phyloP scores from a whole-genome alignment of 2,797 vertebrate genomes.

The Melanogrammus aeglefinus region DNA sequence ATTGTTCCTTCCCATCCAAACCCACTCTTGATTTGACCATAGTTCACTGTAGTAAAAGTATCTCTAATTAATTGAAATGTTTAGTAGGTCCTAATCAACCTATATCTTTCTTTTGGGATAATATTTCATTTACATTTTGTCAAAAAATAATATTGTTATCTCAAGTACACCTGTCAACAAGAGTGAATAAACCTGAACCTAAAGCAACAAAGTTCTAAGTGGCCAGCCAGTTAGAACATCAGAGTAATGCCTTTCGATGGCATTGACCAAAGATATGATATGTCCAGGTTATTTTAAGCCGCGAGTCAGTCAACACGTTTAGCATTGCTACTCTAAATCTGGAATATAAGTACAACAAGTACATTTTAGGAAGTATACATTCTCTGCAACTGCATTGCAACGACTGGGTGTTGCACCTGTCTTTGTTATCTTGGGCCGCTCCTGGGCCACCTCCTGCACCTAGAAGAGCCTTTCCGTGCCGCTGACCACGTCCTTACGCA shows the following conservation, averaged over 20 bases:
- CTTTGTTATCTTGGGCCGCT: not conserved
- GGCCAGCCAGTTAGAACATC: too few species aligned
- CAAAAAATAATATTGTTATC: not conserved
- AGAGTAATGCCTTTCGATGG: too few species aligned
- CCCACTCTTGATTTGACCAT: too few species aligned
- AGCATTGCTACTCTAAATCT: not conserved
- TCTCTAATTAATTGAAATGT: not conserved
- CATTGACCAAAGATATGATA: too few species aligned
- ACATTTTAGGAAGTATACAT: not conserved
- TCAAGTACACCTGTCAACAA: not conserved
- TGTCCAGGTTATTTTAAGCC: too few species aligned
- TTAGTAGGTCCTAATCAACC: not conserved
- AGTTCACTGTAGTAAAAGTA: not conserved
- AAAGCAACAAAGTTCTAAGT: too few species aligned
- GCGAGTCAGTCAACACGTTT: too few species aligned
- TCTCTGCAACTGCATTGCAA: not conserved
- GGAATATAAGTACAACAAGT: not conserved
- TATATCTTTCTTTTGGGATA: not conserved
- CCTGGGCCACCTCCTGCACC: not conserved
- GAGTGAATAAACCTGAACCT: not conserved
- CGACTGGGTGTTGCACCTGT: not conserved
- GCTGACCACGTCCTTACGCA: slow-evolving; percentile 37
- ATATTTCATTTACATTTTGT: not conserved
- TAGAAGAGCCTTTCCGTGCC: not conserved
- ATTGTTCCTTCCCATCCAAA: too few species aligned